phyloP scores from a whole-genome alignment of 2,888 invertebrate species.

The Rhingia rostrata region DNA sequence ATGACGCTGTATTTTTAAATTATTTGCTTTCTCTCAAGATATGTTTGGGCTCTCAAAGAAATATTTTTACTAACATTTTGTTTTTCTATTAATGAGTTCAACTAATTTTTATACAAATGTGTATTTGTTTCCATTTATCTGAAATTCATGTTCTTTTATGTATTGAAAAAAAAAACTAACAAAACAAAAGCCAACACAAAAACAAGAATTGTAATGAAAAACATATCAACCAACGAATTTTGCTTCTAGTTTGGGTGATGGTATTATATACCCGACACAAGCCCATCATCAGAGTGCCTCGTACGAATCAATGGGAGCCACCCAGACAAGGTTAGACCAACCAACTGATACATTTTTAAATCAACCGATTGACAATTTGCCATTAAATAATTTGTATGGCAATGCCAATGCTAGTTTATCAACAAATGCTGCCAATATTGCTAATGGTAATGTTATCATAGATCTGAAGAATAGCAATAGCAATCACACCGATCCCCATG shows the following conservation, averaged over 20 bases:
- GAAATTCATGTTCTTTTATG: constrained; percentile 4
- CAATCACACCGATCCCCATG: constrained; percentile 55
- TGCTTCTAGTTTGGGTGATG: constrained; percentile 92
- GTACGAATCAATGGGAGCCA: constrained; percentile 95
- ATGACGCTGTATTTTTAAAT: no score
- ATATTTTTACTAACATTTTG: neutral
- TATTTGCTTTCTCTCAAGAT: no score
- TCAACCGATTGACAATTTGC: constrained; percentile 76
- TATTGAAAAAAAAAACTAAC: constrained; percentile 38
- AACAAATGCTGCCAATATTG: constrained; percentile 69
- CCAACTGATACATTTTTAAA: constrained; percentile 82
- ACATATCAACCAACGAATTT: constrained; percentile 68
- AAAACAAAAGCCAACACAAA: constrained; percentile 42
- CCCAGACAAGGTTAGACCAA: constrained; percentile 90
- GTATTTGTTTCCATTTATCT: neutral
- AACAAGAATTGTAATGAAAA: constrained; percentile 55
- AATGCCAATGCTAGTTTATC: constrained; percentile 73
- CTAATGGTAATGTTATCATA: constrained; percentile 76
- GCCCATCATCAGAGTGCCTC: constrained; percentile 87
- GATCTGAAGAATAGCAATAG: constrained; percentile 74
- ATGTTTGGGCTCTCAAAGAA: no score
- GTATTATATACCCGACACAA: constrained; percentile 92
- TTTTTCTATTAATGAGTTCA: constrained; percentile 66
- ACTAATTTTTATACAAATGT: constrained; percentile 57
- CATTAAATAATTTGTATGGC: constrained; percentile 75